Conservation (phyloP, 2,888 invertebrate species). For the Drosophila percnosoma region DNA sequence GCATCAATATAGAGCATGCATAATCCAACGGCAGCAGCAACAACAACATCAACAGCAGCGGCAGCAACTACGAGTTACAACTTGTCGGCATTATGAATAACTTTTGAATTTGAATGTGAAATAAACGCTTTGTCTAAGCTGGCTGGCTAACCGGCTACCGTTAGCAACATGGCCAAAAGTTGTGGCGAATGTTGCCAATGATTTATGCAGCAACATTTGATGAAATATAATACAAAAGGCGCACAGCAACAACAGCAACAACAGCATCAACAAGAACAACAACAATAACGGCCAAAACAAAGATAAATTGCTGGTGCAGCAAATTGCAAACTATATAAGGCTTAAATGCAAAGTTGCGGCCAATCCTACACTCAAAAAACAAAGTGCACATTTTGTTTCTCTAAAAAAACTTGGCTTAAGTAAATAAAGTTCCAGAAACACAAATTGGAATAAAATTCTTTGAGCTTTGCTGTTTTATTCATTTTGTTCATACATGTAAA, state of each 20-base stretch:
- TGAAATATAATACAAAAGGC: constrained; percentile 78
- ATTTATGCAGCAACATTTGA: constrained; percentile 79
- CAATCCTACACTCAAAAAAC: constrained; percentile 16
- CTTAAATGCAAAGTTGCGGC: constrained; percentile 66
- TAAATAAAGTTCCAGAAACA: background rate
- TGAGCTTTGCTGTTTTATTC: background rate
- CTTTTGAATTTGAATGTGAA: constrained; percentile 79
- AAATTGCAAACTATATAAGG: constrained; percentile 76
- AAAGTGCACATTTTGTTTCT: background rate
- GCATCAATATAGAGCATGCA: constrained; percentile 73
- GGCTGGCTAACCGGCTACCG: constrained; percentile 62
- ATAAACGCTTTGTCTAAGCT: constrained; percentile 76
- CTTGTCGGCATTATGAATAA: constrained; percentile 77
- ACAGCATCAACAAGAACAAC: constrained; percentile 28
- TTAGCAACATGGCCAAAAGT: constrained; percentile 65
- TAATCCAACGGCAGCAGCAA: constrained; percentile 33
- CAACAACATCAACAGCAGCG: constrained; percentile 19
- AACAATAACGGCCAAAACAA: constrained; percentile 51
- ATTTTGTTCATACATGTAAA: background rate
- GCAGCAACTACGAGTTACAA: constrained; percentile 37
- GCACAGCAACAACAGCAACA: constrained; percentile 48
- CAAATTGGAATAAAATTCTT: background rate
- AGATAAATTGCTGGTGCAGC: constrained; percentile 73
- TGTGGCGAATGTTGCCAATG: constrained; percentile 63
- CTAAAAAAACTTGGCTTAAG: background rate